Evolutionary conservation across 2,888 invertebrate species (phyloP).

Genomic region (Drosophila algonquin): DNA sequence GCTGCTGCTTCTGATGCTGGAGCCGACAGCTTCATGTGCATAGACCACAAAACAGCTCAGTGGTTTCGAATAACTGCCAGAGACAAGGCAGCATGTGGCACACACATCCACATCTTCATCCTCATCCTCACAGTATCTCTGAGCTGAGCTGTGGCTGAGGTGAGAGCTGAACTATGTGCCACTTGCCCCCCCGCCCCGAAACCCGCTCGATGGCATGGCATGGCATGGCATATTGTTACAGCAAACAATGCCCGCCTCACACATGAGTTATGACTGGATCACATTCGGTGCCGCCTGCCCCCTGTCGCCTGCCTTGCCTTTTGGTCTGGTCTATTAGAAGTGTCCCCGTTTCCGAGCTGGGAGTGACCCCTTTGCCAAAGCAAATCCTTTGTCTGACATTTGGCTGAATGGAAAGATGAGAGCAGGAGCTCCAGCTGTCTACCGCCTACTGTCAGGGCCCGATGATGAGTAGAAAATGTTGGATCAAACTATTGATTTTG

Average conservation of each 20-base stretch:
- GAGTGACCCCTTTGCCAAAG: constrained; percentile 45
- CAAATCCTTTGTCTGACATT: constrained; percentile 66
- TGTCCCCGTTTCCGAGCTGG: constrained; percentile 17
- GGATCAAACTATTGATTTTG: constrained; percentile 72
- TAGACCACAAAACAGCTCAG: constrained; percentile 65
- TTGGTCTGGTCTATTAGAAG: constrained; percentile 58
- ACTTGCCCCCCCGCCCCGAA: constrained; percentile 3
- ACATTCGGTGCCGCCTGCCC: constrained; percentile 1
- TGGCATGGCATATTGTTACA: constrained; percentile 61
- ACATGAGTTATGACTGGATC: constrained; percentile 62
- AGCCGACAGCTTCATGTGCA: constrained; percentile 71
- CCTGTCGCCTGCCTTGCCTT: constrained; percentile 17
- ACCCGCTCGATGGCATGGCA: constrained; percentile 32
- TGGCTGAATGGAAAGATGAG: constrained; percentile 52
- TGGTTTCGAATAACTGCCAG: constrained; percentile 72
- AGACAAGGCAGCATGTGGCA: constrained; percentile 44
- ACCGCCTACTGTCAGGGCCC: constrained; percentile 22
- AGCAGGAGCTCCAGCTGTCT: constrained; percentile 31
- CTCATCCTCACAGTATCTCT: constrained; percentile 23
- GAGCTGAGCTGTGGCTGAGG: constrained; percentile 39
- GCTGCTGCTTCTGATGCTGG: constrained; percentile 46
- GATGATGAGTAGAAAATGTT: constrained; percentile 55
- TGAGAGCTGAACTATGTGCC: constrained; percentile 45
- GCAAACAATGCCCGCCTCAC: constrained; percentile 64
- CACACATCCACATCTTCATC: neutral